Conservation (phyloP, 2,888 invertebrate species). For the Steinernema carpocapsae region DNA sequence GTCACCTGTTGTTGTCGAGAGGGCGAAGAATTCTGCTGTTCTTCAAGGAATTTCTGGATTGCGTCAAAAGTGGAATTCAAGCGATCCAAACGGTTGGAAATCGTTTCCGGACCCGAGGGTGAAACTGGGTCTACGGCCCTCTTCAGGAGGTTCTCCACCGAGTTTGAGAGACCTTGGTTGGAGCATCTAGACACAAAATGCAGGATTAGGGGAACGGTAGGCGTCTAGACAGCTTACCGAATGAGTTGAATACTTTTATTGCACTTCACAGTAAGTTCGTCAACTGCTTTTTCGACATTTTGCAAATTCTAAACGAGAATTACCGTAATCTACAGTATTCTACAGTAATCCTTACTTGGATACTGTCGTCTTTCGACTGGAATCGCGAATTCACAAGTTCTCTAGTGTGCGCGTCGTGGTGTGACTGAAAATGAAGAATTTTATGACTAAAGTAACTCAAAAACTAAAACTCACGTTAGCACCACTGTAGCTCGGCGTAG, state of each 20-base stretch:
- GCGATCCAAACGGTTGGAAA: slow-evolving; percentile 46
- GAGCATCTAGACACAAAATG: slow-evolving; percentile 42
- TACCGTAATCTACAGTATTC: slow-evolving; percentile 19
- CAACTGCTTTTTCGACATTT: slow-evolving; percentile 53
- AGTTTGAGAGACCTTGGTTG: slow-evolving; percentile 51
- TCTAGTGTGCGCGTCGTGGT: not conserved
- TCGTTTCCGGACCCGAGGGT: slow-evolving; percentile 39
- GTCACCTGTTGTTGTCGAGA: not conserved
- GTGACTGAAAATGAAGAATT: not conserved
- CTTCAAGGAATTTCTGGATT: slow-evolving; percentile 53
- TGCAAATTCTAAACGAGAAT: slow-evolving; percentile 36
- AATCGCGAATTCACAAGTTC: slow-evolving; percentile 15
- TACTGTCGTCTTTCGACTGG: slow-evolving; percentile 13
- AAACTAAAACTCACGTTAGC: not conserved
- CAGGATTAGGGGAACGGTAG: too few species aligned
- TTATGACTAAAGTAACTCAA: not conserved
- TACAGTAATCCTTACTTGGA: slow-evolving; percentile 1
- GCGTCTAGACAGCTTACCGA: slow-evolving; percentile 44
- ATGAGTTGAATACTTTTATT: slow-evolving; percentile 66
- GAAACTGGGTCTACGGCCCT: slow-evolving; percentile 44
- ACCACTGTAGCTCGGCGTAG: slow-evolving; percentile 23
- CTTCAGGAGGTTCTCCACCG: slow-evolving; percentile 53
- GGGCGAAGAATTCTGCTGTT: slow-evolving; percentile 41
- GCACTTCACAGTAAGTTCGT: slow-evolving; percentile 66
- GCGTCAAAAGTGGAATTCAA: slow-evolving; percentile 53